A percentile compares a stretch with the other conserved stretches of the same genome.
Conservation (phyloP, 2,888 invertebrate genomes). For the Lasioglossum pauxillum region DNA sequence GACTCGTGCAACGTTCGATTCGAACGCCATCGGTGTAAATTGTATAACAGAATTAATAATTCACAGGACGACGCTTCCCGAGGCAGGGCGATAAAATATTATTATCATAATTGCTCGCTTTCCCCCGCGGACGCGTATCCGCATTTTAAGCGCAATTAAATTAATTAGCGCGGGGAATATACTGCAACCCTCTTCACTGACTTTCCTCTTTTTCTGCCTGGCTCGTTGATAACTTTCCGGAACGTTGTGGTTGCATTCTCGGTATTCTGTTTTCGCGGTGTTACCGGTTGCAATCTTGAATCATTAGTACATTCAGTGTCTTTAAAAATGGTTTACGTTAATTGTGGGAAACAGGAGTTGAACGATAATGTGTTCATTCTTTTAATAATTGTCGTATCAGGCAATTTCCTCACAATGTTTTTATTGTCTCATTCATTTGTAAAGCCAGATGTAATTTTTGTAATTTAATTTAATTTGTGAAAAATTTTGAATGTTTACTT, state of each 20-base stretch:
- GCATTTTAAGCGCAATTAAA: slow-evolving; percentile 53
- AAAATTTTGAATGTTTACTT: too few species aligned
- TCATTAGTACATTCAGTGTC: neutral
- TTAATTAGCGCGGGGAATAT: slow-evolving; percentile 48
- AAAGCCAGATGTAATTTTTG: too few species aligned
- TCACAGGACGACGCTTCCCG: slow-evolving; percentile 17
- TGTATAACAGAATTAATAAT: slow-evolving; percentile 42
- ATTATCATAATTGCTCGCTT: slow-evolving; percentile 48
- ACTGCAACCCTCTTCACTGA: neutral
- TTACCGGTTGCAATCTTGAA: neutral
- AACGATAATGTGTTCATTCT: neutral
- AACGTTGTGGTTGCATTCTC: neutral
- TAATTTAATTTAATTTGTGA: too few species aligned
- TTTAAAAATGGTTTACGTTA: neutral
- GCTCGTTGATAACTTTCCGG: neutral
- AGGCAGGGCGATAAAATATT: slow-evolving; percentile 39
- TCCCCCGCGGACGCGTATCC: slow-evolving; percentile 27
- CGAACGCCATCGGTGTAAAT: neutral
- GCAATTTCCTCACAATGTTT: neutral
- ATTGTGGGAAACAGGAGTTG: neutral
- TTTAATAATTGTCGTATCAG: neutral
- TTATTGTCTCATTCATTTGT: neutral
- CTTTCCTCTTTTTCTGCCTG: slow-evolving; percentile 31
- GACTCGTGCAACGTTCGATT: neutral
- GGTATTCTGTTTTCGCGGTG: neutral